These are phyloP conservation scores for Hypomecis punctinalis DNA, from an alignment of 2,888 invertebrate genomes.

Conservation along the genomic window DNA sequence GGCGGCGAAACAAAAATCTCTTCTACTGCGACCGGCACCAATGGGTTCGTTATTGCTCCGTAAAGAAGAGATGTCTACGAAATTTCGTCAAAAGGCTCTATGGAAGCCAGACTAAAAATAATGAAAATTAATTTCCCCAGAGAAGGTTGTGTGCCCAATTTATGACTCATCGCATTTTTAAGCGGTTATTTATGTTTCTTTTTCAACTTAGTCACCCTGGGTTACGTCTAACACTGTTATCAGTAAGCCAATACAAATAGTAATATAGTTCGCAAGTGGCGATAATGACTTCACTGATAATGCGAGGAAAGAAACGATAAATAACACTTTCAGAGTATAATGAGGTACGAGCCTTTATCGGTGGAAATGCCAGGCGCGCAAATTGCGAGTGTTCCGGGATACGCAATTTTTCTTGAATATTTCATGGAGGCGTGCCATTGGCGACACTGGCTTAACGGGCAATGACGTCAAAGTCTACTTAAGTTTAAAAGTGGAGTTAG, in stretches of 20 bases:
- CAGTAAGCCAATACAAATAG: slow-evolving; percentile 35
- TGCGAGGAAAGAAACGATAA: slow-evolving; percentile 32
- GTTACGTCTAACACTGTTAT: slow-evolving; percentile 29
- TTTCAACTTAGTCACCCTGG: slow-evolving; percentile 13
- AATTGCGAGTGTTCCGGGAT: slow-evolving; percentile 21
- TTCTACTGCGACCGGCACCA: too few species aligned
- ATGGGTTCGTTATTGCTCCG: too few species aligned
- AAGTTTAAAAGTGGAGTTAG: too few species aligned
- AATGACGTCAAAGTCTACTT: background rate
- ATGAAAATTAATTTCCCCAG: too few species aligned
- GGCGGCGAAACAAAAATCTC: too few species aligned
- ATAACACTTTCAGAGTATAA: slow-evolving; percentile 17
- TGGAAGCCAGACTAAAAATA: too few species aligned
- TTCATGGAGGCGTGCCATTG: slow-evolving; percentile 17
- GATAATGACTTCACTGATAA: slow-evolving; percentile 37
- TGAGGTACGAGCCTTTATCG: slow-evolving; percentile 8
- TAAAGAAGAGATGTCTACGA: too few species aligned
- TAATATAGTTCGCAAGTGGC: slow-evolving; percentile 30
- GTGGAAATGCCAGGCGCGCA: slow-evolving; percentile 25
- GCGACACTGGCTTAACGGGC: background rate
- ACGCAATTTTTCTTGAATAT: slow-evolving; percentile 24
- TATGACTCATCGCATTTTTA: background rate
- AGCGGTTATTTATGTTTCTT: background rate
- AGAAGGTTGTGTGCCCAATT: background rate
- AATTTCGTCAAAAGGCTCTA: too few species aligned